Evolutionary conservation across 2,888 invertebrate genomes (phyloP), one percentile per base, ranked within the genome.

Genomic region (Lasioglossum oenotherae): DNA sequence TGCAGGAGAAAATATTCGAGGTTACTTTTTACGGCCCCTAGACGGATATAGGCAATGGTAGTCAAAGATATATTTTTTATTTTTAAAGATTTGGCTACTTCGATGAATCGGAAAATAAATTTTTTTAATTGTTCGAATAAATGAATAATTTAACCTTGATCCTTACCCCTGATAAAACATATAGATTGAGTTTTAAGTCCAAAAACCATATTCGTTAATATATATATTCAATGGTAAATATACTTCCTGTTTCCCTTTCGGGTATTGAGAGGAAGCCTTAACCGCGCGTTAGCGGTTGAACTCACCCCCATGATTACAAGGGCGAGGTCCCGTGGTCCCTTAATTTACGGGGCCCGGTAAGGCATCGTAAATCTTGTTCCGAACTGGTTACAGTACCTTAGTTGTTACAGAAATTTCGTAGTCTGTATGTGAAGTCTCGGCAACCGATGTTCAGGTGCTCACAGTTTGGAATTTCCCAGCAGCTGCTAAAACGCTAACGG

Each of bases 331-430:
- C 4, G 57, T n/a, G 57, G 57, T 12, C 57, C n/a, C n/a, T 57
- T n/a, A 57, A 57, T 57, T n/a, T 57, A 57, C n/a, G 57, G 57
- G 57, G n/a, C n/a, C 57, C n/a, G n/a, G n/a, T 57, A 57, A n/a
- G 12, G 57, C 23, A n/a, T n/a, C n/a, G n/a, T 57, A 57, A 57
- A n/a, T 57, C 57, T 57, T n/a, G 57, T 57, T 57, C n/a, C 57
- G n/a, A 57, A 57, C 57, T n/a, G n/a, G 57, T n/a, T 57, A 57
- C 57, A 12, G 57, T n/a, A 12, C n/a, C n/a, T n/a, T 57, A 12
- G 12, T 57, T n/a, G 57, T n/a, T 57, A n/a, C 57, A 57, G 57
- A 57, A 57, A 57, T 57, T 57, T 57, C 57, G 57, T 57, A 57
- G n/a, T 57, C 57, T 12, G n/a, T 12, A n/a, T n/a, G 57, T 57